Conservation (phyloP, 2,888 invertebrate genomes). For the Julus scandinavius region DNA sequence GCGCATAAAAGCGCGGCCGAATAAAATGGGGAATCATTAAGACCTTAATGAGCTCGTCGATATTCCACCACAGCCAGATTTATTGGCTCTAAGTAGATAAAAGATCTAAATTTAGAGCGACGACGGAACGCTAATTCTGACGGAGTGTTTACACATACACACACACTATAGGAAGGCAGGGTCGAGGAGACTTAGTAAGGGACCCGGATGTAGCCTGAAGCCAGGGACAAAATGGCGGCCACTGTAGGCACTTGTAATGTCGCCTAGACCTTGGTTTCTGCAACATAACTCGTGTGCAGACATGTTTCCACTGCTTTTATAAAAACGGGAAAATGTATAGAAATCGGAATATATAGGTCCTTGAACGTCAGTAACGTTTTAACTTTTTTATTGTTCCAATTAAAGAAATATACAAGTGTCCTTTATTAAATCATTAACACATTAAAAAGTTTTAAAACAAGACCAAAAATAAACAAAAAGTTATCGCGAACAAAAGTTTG, state of each 20-base stretch:
- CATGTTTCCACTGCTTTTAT: too few species aligned
- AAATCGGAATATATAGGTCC: too few species aligned
- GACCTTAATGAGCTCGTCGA: not conserved
- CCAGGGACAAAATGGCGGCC: not conserved
- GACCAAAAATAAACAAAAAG: too few species aligned
- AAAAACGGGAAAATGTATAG: too few species aligned
- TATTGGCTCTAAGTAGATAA: not conserved
- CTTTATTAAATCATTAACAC: too few species aligned
- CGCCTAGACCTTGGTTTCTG: not conserved
- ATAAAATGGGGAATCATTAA: constrained; percentile 1
- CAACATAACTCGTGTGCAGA: too few species aligned
- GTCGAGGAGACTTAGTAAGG: not conserved
- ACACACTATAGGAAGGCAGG: not conserved
- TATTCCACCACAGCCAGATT: not conserved
- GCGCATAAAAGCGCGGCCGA: not conserved
- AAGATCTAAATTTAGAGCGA: not conserved
- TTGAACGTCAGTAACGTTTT: too few species aligned
- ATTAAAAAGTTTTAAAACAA: too few species aligned
- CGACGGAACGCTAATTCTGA: not conserved
- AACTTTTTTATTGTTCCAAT: too few species aligned
- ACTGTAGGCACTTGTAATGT: not conserved
- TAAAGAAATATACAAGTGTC: too few species aligned
- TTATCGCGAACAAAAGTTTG: too few species aligned
- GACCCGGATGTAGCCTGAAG: too few species aligned
- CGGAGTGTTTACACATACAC: not conserved